Evolutionary conservation across 2,797 vertebrate species (phyloP), one percentile per base, ranked within the genome.

Genomic region (Emys orbicularis): DNA sequence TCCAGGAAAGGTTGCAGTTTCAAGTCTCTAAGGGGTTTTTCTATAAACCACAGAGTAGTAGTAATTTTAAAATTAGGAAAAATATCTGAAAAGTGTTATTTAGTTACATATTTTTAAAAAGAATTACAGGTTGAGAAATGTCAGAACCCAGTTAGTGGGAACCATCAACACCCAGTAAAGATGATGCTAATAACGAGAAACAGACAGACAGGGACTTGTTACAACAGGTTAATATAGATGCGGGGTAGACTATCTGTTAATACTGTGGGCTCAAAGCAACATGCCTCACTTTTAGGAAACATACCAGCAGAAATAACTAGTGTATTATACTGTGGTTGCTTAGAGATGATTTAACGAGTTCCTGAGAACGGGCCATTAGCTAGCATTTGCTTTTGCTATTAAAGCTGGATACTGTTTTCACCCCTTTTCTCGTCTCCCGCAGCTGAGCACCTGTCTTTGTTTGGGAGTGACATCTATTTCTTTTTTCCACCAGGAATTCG

Each of bases 401-500:
- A 99, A 99, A 99, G 99, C 99, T 99, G 99, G 99, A 98, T 99
- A 98, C 99, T 99, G 98, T 99, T 99, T 99, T 99, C 98, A 99
- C 99, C 97, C 98, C 97, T 97, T 98, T 98, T 98, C 98, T 97
- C 97, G 96, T 98, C 97, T 98, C 98, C 99, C 88, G 98, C 99
- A 99, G 98, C 99, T 99, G 98, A 99, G 99, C 99, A 99, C 98
- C 98, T 98, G 98, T 99, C 99, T 99, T 99, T 99, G 99, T 99
- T 99, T 99, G 98, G 98, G 98, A 99, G 99, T 99, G 99, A 99
- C 99, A 99, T 99, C 99, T 99, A 99, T 99, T 99, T 99, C 99
- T 99, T 99, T 99, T 99, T 99, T 99, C 99, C 99, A 99, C 99
- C 98, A 99, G 99, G 99, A 99, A 99, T 99, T 99, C 98, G 98